Percentiles rank a stretch among this genome's conserved stretches.
These are phyloP conservation scores for Melanostigma gelatinosum DNA, from an alignment of 2,113 vertebrate species.

Conservation along the genomic window DNA sequence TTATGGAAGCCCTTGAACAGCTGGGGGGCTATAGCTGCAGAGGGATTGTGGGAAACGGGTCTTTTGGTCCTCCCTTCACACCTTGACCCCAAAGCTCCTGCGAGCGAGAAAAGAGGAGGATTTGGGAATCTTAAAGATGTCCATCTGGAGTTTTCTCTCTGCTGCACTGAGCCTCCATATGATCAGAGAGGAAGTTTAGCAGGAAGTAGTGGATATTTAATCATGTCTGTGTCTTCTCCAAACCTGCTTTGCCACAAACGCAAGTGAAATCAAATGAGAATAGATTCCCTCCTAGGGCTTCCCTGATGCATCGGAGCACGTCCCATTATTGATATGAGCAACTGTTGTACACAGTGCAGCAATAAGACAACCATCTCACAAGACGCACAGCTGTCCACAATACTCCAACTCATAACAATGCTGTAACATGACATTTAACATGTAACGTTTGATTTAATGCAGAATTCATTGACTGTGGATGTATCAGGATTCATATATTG, in stretches of 20 bases:
- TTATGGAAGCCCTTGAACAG: slow-evolving; percentile 84
- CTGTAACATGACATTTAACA: slow-evolving; percentile 2
- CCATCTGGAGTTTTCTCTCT: slow-evolving; percentile 63
- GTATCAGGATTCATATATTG: neutral
- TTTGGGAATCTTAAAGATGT: slow-evolving; percentile 65
- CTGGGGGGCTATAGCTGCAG: slow-evolving; percentile 81
- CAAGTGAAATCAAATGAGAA: slow-evolving; percentile 59
- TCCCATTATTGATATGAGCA: slow-evolving; percentile 70
- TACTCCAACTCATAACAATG: slow-evolving; percentile 51
- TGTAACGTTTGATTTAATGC: slow-evolving; percentile 15
- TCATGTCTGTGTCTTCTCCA: slow-evolving; percentile 39
- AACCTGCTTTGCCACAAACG: slow-evolving; percentile 48
- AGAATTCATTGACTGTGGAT: slow-evolving; percentile 17
- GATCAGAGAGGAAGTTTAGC: slow-evolving; percentile 50
- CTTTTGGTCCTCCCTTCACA: slow-evolving; percentile 75
- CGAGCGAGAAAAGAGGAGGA: slow-evolving; percentile 42
- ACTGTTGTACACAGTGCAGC: slow-evolving; percentile 68
- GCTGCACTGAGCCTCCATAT: slow-evolving; percentile 22
- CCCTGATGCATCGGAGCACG: slow-evolving; percentile 57
- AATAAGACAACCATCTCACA: slow-evolving; percentile 61
- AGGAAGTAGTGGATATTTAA: slow-evolving; percentile 62
- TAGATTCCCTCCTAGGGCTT: slow-evolving; percentile 62
- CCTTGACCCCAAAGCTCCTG: slow-evolving; percentile 74
- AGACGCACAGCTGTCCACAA: slow-evolving; percentile 46
- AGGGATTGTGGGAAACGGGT: slow-evolving; percentile 83